Evolutionary conservation across 2,888 invertebrate genomes (phyloP).

Genomic region (Minunthozetes semirufus): DNA sequence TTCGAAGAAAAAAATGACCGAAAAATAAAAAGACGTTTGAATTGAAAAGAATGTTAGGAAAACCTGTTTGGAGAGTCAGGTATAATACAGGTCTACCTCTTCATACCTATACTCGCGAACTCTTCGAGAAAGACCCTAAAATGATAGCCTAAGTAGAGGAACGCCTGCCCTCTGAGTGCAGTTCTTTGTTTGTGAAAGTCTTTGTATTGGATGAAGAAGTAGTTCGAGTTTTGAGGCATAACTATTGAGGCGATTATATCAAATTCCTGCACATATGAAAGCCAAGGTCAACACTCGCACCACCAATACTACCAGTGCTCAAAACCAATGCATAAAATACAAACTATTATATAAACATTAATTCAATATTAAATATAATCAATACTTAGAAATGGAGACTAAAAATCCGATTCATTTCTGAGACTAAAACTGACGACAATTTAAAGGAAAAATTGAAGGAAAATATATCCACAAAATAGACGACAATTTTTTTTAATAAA

Average conservation of each 20-base stretch:
- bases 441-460: too few relatives aligned
- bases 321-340: background rate
- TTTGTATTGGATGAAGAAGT: background rate
- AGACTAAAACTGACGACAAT: too few relatives aligned
- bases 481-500: too few relatives aligned
- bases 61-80: background rate
- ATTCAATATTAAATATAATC: too few relatives aligned
- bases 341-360: too few relatives aligned
- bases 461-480: too few relatives aligned
- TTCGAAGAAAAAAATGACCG: too few relatives aligned
- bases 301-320: background rate
- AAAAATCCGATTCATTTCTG: too few relatives aligned
- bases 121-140: background rate
- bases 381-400: too few relatives aligned
- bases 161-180: background rate
- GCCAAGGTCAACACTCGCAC: constrained; percentile 17
- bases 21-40: background rate
- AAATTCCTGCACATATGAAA: constrained; percentile 9
- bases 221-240: constrained; percentile 1
- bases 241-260: constrained; percentile 17
- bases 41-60: background rate
- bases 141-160: background rate
- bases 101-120: background rate
- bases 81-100: background rate
- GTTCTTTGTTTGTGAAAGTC: background rate